Conservation (phyloP, 2,113 vertebrate species). For the Megaceryle maxima region DNA sequence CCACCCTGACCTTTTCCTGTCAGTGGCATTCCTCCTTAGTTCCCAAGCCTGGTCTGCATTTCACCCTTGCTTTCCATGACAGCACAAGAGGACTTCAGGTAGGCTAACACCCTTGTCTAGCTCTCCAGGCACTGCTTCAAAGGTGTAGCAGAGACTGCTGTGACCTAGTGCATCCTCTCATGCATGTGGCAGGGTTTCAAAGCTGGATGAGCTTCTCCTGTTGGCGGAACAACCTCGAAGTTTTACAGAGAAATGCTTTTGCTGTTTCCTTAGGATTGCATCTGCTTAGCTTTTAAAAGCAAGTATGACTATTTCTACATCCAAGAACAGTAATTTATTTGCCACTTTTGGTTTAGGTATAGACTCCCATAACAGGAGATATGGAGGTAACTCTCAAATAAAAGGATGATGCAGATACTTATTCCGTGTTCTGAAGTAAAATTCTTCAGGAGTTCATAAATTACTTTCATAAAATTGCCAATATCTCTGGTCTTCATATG, state of each 20-base stretch:
- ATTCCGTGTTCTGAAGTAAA: not conserved
- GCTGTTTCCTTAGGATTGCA: not conserved
- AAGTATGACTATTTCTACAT: not conserved
- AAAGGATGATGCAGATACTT: not conserved
- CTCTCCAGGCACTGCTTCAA: rapidly evolving
- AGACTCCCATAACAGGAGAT: not conserved
- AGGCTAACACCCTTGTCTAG: not conserved
- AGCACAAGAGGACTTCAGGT: not conserved
- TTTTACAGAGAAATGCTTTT: not conserved
- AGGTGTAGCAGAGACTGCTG: not conserved
- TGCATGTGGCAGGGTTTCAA: not conserved
- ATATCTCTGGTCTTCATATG: not conserved
- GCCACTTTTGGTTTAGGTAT: not conserved
- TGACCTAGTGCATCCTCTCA: rapidly evolving
- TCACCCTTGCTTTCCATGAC: not conserved
- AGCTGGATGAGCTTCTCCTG: not conserved
- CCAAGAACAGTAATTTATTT: not conserved
- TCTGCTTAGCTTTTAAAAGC: not conserved
- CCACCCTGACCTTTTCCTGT: not conserved
- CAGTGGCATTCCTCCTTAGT: not conserved
- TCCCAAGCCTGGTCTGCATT: rapidly evolving
- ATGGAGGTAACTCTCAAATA: not conserved
- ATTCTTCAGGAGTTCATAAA: not conserved
- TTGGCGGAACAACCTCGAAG: not conserved
- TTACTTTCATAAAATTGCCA: not conserved